These are phyloP conservation scores for Ceratina australensis DNA, from an alignment of 1,140 invertebrate genomes.

Conservation along the genomic window DNA sequence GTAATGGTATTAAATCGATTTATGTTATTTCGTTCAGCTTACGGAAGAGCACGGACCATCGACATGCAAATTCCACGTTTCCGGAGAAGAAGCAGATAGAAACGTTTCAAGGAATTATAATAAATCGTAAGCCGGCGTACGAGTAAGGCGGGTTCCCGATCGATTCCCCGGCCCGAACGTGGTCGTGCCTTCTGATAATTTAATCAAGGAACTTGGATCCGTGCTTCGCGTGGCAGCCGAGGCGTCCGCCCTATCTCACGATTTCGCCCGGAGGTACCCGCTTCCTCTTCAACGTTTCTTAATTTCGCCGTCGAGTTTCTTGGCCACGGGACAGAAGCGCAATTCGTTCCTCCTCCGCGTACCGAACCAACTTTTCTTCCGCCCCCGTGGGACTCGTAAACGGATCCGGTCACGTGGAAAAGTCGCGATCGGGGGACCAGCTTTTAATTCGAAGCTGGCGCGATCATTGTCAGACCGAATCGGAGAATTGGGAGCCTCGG, in stretches of 20 bases:
- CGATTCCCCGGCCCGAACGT: conserved; percentile 26
- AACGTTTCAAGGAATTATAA: background rate
- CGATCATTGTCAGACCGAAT: background rate
- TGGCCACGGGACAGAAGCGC: background rate
- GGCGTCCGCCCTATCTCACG: background rate
- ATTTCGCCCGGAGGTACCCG: background rate
- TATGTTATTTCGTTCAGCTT: too few species aligned
- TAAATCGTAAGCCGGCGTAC: background rate
- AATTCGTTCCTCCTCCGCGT: background rate
- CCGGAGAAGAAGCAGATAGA: background rate
- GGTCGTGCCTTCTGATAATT: conserved; percentile 42
- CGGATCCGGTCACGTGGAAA: background rate
- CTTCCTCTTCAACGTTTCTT: background rate
- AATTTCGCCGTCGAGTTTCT: background rate
- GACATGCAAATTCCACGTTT: too few species aligned
- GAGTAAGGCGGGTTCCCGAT: conserved; percentile 2
- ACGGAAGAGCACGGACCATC: too few species aligned
- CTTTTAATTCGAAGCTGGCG: conserved; percentile 14
- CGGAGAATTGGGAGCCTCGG: too few species aligned
- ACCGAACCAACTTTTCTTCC: background rate
- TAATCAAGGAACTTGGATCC: conserved; percentile 47
- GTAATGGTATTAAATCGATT: too few species aligned
- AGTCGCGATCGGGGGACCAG: background rate
- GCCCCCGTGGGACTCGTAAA: background rate
- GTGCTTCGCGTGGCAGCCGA: conserved; percentile 8